Base-by-base conservation (phyloP, 1,140 invertebrate species). In the Cydia amplana region DNA sequence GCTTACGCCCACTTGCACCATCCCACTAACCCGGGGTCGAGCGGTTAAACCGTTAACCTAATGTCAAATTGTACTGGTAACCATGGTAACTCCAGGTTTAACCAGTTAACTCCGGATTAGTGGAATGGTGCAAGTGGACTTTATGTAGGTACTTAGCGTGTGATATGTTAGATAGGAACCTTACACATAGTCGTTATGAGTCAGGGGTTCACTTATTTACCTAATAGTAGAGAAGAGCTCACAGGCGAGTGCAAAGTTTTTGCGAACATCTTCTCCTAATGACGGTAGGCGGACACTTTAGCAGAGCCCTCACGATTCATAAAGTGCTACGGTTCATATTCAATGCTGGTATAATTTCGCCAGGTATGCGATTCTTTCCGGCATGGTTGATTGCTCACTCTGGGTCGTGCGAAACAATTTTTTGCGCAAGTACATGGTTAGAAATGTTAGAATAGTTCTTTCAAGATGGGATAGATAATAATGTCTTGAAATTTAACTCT, bases 331-430 rank as follows among this genome's bases (percentile, higher is more conserved):
- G 32, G 65, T 36, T 70, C 46, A 49, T 43, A 46, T 51, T 73
- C 18, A 2, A 49, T 46, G 32, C 65, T 70, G 12, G 46, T 73
- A 73, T 51, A 51, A 51, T 73, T 73, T 73, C 25, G 65, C 65
- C 25, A 5, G 65, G 14, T 70, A 70, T 32, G 65, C 16, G 25
- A 32, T 28, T 40, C 36, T 28, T 70, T 70, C 36, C 55, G 55
- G 55, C 55, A 23, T 23, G 55, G 20, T 23, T 60, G 55, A 60
- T 60, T 60, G 55, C 55, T 60, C 18, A 60, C 55, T 60, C 20
- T 18, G 18, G n/a, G 5, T 72, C 70, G 36, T 72, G 32, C 43
- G n/a, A 49, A 72, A 43, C 12, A 46, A 1, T 72, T 72, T 72
- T 72, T 72, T 20, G 36, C 32, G 36, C 20, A 14, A 6, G n/a